These are phyloP conservation scores for Cladorhizidae sp. DNA, from an alignment of 37 sponge, comb jelly and placozoan species.

Conservation along the genomic window DNA sequence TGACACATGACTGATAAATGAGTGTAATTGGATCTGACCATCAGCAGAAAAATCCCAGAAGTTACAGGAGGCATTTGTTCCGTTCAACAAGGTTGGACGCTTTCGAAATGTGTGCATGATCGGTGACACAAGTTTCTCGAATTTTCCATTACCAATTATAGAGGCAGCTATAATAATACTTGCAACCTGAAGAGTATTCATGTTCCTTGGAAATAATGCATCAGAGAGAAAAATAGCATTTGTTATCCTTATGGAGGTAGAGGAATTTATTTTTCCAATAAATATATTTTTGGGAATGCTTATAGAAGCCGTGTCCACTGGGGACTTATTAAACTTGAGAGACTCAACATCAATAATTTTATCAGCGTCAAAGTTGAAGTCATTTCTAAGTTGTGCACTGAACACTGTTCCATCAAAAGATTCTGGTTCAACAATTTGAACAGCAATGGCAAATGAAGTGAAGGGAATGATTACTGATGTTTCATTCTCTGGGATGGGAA, in stretches of 20 bases:
- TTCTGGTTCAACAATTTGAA: conserved; percentile 16
- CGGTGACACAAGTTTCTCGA: not conserved
- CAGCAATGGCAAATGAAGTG: conserved; percentile 18
- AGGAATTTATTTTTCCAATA: not conserved
- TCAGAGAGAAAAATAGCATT: conserved; percentile 14
- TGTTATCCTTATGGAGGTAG: not conserved
- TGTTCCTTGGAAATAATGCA: conserved; percentile 4
- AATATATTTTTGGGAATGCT: not conserved
- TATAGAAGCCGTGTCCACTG: not conserved
- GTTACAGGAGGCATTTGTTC: not conserved
- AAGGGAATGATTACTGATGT: not conserved
- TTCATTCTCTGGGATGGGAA: conserved; percentile 15
- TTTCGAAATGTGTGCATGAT: not conserved
- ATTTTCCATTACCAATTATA: not conserved
- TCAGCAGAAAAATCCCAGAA: conserved; percentile 39
- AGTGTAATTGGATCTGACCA: conserved; percentile 14
- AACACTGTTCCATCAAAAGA: conserved; percentile 13
- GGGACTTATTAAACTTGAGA: not conserved
- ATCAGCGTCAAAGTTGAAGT: not conserved
- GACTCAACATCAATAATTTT: not conserved
- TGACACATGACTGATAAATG: too few species aligned
- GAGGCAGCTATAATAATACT: conserved; percentile 26
- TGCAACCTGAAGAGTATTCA: conserved; percentile 3
- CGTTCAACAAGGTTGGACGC: conserved; percentile 6
- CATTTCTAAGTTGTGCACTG: not conserved